phyloP scores from a whole-genome alignment of 2,888 invertebrate genomes.

The Dryobota labecula region DNA sequence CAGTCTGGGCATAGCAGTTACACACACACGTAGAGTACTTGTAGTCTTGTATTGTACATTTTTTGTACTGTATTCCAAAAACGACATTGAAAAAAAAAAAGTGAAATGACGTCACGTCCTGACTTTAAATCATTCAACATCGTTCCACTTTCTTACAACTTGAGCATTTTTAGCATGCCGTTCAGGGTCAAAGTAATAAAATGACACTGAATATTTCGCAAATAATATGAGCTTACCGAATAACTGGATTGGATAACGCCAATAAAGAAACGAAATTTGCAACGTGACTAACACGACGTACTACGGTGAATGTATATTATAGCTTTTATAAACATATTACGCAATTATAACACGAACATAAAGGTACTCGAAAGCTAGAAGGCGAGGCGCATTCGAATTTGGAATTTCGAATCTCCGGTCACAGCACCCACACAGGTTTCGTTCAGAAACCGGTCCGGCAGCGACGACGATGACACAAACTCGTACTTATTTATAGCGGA shows the following conservation, averaged over 20 bases:
- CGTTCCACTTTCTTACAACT: constrained; percentile 55
- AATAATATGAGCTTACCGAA: constrained; percentile 21
- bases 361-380: constrained; percentile 71
- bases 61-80: too few relatives aligned
- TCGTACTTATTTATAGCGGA: constrained; percentile 87
- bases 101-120: constrained; percentile 73
- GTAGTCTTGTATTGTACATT: too few relatives aligned
- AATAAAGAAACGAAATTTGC: constrained; percentile 29
- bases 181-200: constrained; percentile 57
- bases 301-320: constrained; percentile 50
- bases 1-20: not conserved
- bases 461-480: constrained; percentile 85
- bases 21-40: too few relatives aligned
- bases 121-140: constrained; percentile 41
- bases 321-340: constrained; percentile 77
- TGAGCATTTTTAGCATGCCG: constrained; percentile 57
- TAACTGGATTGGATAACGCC: constrained; percentile 21
- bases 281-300: constrained; percentile 68
- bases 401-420: constrained; percentile 80
- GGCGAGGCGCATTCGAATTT: constrained; percentile 70
- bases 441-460: constrained; percentile 84
- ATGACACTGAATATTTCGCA: constrained; percentile 12
- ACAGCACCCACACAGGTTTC: constrained; percentile 82
- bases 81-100: constrained; percentile 15
- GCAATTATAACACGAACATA: constrained; percentile 76